phyloP scores from a whole-genome alignment of 2,888 invertebrate species.

The Pachydiplax longipennis region DNA sequence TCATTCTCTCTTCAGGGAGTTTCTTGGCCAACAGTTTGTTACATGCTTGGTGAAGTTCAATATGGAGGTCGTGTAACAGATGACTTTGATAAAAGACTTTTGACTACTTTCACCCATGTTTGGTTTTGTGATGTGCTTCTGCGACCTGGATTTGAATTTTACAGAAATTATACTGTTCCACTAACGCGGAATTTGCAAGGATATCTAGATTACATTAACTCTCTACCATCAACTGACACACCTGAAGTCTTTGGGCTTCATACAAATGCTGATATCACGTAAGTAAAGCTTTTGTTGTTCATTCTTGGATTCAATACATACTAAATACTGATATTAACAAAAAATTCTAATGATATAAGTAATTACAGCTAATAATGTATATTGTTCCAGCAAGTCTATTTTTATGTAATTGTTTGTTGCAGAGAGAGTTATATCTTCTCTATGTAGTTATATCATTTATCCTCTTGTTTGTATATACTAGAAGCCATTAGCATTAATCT shows the following conservation, averaged over 20 bases:
- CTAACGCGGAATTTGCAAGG: slow-evolving; percentile 76
- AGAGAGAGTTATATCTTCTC: no score
- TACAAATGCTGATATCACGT: slow-evolving; percentile 95
- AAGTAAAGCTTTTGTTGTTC: slow-evolving; percentile 52
- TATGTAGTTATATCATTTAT: no score
- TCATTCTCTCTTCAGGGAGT: slow-evolving; percentile 69
- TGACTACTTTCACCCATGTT: slow-evolving; percentile 87
- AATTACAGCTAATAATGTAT: no score
- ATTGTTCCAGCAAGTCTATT: no score
- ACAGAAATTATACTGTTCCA: slow-evolving; percentile 91
- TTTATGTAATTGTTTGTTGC: no score
- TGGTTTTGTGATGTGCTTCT: slow-evolving; percentile 95
- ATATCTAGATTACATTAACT: slow-evolving; percentile 87
- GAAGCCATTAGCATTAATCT: background rate
- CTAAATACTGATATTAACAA: background rate
- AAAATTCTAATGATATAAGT: background rate
- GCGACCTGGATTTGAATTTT: slow-evolving; percentile 89
- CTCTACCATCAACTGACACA: slow-evolving; percentile 83
- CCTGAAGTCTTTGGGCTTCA: slow-evolving; percentile 98
- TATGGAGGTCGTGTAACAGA: slow-evolving; percentile 94
- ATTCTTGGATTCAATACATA: background rate
- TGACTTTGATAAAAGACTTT: slow-evolving; percentile 92
- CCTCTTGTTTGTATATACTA: no score
- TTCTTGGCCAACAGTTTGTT: slow-evolving; percentile 96
- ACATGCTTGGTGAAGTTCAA: slow-evolving; percentile 92